phyloP scores from a whole-genome alignment of 2,113 vertebrate species.

The Colossoma macropomum region DNA sequence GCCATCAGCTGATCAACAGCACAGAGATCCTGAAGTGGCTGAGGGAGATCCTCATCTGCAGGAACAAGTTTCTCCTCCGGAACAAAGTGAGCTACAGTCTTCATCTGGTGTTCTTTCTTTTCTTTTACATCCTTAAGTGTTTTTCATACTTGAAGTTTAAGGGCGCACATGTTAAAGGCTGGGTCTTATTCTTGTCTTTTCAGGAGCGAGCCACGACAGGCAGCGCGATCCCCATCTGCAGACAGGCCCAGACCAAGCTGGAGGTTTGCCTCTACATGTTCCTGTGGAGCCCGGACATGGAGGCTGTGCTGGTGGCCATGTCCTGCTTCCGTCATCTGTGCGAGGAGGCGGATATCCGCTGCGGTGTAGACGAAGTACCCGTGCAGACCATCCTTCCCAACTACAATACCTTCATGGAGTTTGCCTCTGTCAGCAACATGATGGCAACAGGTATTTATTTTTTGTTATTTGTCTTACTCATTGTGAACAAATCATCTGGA shows the following conservation, averaged over 20 bases:
- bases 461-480: neutral
- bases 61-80: conserved; percentile 96
- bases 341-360: conserved; percentile 94
- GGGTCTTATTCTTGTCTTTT: neutral
- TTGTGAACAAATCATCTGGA: no score
- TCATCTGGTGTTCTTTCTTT: neutral
- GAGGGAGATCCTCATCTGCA: conserved; percentile 95
- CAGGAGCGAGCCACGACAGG: conserved; percentile 88
- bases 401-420: conserved; percentile 95
- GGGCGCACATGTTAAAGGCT: neutral
- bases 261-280: conserved; percentile 95
- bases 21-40: conserved; percentile 98
- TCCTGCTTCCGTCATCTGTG: conserved; percentile 97
- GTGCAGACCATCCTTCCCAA: conserved; percentile 95
- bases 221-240: conserved; percentile 84
- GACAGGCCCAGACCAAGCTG: conserved; percentile 92
- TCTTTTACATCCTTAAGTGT: neutral
- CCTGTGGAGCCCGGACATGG: conserved; percentile 92
- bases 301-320: conserved; percentile 96
- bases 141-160: no score
- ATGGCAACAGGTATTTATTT: conserved; percentile 87
- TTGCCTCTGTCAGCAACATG: conserved; percentile 96
- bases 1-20: conserved; percentile 91
- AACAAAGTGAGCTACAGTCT: conserved; percentile 83
- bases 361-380: conserved; percentile 91